These are phyloP conservation scores for Salvelinus sp. DNA, from an alignment of 2,113 vertebrate species.

Conservation along the genomic window DNA sequence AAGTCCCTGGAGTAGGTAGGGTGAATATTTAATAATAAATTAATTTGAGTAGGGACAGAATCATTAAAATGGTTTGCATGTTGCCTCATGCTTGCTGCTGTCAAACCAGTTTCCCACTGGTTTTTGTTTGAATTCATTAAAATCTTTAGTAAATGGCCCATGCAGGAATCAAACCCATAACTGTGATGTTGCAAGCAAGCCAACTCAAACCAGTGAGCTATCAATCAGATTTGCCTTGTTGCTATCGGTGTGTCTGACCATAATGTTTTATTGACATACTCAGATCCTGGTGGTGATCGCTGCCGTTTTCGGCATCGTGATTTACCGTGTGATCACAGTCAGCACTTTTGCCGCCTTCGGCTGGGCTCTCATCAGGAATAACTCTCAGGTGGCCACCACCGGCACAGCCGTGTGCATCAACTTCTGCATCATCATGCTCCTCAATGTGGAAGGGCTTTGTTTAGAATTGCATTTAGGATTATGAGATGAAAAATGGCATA, in stretches of 20 bases:
- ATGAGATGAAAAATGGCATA: no score
- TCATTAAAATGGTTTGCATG: no score
- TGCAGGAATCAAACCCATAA: not conserved
- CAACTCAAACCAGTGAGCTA: no score
- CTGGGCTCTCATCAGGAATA: conserved; percentile 93
- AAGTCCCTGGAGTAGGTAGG: conserved; percentile 43
- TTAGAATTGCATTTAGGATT: no score
- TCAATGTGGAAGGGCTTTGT: conserved; percentile 84
- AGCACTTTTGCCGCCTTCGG: conserved; percentile 93
- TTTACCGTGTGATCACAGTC: conserved; percentile 93
- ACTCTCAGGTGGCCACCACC: conserved; percentile 95
- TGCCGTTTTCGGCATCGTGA: conserved; percentile 92
- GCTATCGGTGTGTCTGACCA: not conserved
- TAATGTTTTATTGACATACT: no score
- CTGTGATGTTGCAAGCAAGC: not conserved
- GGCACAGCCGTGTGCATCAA: conserved; percentile 96
- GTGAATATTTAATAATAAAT: no score
- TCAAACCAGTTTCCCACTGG: no score
- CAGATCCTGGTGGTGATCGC: conserved; percentile 94
- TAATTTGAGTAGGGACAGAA: not conserved
- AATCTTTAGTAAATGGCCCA: not conserved
- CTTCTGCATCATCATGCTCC: conserved; percentile 94
- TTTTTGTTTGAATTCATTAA: no score
- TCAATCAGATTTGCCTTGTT: not conserved
- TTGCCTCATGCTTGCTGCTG: no score